Base-by-base conservation (phyloP, 92 coral and sea anemone species). In the Umimayanthus chanpuru region DNA sequence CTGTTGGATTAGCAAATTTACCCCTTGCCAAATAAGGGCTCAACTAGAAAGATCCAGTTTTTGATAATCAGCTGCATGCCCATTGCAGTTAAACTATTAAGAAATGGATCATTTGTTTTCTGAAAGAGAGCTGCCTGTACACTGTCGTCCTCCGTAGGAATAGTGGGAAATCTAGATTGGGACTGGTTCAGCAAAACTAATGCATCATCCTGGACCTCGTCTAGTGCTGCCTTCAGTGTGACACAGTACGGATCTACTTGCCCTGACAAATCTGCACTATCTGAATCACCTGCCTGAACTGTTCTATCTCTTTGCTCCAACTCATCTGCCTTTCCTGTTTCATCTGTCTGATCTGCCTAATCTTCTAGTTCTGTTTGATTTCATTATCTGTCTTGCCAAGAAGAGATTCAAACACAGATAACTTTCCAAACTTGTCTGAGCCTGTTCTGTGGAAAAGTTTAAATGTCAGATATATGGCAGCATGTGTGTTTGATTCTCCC, bases 131-230 rank as follows among this genome's bases (percentile, higher is more conserved):
- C 26, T 4, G 32, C 85, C 55, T 21, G 55, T 26, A 81, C 44
- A 36, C 23, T 39, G 55, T 81, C 85, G 14, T 81, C 28, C 58
- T 53, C 18, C 85, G 56, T 81, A n/a, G 85, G 74, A 56, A 58
- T 81, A 29, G 26, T 30, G 58, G 71, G 43, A 29, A 81, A 81
- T 8, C 15, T 73, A n/a, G 85, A 81, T 26, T 66, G 67, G 44
- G 85, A 50, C 74, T 30, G 36, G 20, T 39, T 81, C 50, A 81
- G 23, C 50, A 61, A 18, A 28, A 43, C 86, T 26, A 15, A 61
- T 21, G 86, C 47, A 81, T 81, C 86, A 61, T 81, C 86, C 44
- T n/a, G 20, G n/a, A 61, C 21, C n/a, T 81, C 74, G 12, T 81
- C 67, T 40, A 81, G 26, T 29, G 86, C 86, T 36, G 75, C 86